Evolutionary conservation across 2,113 vertebrate genomes (phyloP).

Genomic region (Aphelocoma coerulescens): DNA sequence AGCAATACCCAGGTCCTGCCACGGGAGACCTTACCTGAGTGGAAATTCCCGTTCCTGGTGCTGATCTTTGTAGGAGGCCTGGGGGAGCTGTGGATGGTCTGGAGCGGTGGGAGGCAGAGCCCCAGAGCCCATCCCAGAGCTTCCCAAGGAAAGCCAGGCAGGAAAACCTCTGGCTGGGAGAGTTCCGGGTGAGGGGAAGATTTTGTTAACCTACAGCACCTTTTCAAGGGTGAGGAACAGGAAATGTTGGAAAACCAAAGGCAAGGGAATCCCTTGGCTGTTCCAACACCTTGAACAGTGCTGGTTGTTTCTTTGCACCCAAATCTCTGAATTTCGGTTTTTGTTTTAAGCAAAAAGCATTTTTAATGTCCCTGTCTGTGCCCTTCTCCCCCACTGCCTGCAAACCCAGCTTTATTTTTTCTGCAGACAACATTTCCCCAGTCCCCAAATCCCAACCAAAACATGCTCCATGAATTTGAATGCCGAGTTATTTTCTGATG

Average conservation of each 20-base stretch:
- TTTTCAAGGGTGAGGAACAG: background rate
- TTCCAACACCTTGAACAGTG: background rate
- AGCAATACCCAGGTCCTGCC: background rate
- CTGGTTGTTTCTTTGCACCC: background rate
- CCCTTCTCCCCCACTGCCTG: background rate
- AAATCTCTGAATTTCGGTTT: background rate
- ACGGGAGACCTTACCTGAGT: background rate
- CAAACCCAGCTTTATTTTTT: background rate
- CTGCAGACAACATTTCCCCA: background rate
- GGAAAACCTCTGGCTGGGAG: background rate
- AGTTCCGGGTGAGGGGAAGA: background rate
- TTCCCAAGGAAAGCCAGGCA: background rate
- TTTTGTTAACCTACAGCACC: background rate
- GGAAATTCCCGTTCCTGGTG: background rate
- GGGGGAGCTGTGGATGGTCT: background rate
- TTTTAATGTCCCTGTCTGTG: background rate
- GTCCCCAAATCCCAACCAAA: background rate
- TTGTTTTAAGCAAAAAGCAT: background rate
- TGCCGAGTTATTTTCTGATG: background rate
- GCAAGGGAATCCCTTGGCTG: background rate
- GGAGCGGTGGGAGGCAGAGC: background rate
- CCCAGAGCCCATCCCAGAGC: fast-evolving
- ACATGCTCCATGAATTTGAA: background rate
- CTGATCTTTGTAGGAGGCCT: background rate
- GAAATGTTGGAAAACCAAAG: background rate